Evolutionary conservation across 2,797 vertebrate genomes (phyloP).

Genomic region (Lepilemur ruficaudatus): DNA sequence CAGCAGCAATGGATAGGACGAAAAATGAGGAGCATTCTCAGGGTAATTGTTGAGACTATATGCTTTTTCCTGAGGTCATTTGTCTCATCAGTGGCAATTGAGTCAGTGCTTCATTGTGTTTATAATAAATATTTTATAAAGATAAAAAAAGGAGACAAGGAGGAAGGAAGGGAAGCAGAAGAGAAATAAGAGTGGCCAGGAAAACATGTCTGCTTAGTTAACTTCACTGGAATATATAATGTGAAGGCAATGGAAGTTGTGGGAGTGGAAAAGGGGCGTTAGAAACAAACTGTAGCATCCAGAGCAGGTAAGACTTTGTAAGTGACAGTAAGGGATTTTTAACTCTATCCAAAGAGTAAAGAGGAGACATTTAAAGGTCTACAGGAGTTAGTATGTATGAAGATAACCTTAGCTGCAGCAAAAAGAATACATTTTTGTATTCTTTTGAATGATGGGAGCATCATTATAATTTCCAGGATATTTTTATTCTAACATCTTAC

Average conservation of each 20-base stretch:
- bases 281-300: not conserved
- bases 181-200: not conserved
- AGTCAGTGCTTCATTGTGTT: conserved; percentile 75
- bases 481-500: not conserved
- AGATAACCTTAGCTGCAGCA: not conserved
- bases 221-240: not conserved
- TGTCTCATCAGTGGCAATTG: conserved; percentile 78
- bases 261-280: accelerated
- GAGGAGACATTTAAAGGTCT: not conserved
- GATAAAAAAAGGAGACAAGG: not conserved
- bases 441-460: too few species aligned
- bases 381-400: not conserved
- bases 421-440: not conserved
- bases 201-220: not conserved
- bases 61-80: conserved; percentile 71
- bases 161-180: not conserved
- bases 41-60: conserved; percentile 77
- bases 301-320: not conserved
- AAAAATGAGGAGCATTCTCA: conserved; percentile 73
- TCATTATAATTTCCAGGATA: not conserved
- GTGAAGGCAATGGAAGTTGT: not conserved
- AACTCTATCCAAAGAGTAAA: not conserved
- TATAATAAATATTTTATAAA: conserved; percentile 73
- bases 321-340: not conserved
- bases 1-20: conserved; percentile 70